Base-by-base conservation (phyloP, 2,113 vertebrate species). In the Mormoops blainvillei region DNA sequence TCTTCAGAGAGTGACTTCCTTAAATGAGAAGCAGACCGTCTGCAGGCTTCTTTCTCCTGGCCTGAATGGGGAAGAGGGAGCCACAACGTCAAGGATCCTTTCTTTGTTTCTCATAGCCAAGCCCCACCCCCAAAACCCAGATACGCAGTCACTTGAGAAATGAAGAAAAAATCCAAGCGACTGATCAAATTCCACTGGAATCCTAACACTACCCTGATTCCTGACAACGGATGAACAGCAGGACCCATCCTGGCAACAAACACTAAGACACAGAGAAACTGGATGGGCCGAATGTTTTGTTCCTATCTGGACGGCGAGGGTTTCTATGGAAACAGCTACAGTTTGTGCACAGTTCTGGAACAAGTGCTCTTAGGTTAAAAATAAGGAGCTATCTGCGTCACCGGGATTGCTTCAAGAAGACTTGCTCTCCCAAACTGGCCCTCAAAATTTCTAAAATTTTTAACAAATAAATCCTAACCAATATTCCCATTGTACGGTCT, bases 321-420 rank as follows among this genome's bases (percentile, higher is more conserved):
- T 96, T 97, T 96, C 97, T 61, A 96, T 96, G 92, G 96, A 20
- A 96, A 97, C 58, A 50, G 95, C 96, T 94, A 89, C 78, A 96
- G 94, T 95, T 76, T 94, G 90, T 87, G 89, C 94, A 94, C 61
- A 95, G 77, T 95, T 92, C 94, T 94, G 89, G 92, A 94, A 91
- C 73, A 88, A 96, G 91, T 83, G 81, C 89, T 96, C 94, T 96
- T 91, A 80, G 84, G 95, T 97, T 93, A 93, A 96, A 97, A 96
- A 89, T 92, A 97, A 80, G 63, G 92, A 95, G 41, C 48, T n/a
- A 92, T 89, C 78, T 96, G 89, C 52, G 33, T 91, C 96, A 96
- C 68, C 1, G 28, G 33, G 82, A 91, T 65, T 89, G 56, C 76
- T 92, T 95, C 87, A 87, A 95, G 87, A 92, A 87, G 67, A 80